Evolutionary conservation across 2,113 vertebrate species (phyloP), one percentile per base, ranked within the genome.

Genomic region (Odocoileus hemionus): DNA sequence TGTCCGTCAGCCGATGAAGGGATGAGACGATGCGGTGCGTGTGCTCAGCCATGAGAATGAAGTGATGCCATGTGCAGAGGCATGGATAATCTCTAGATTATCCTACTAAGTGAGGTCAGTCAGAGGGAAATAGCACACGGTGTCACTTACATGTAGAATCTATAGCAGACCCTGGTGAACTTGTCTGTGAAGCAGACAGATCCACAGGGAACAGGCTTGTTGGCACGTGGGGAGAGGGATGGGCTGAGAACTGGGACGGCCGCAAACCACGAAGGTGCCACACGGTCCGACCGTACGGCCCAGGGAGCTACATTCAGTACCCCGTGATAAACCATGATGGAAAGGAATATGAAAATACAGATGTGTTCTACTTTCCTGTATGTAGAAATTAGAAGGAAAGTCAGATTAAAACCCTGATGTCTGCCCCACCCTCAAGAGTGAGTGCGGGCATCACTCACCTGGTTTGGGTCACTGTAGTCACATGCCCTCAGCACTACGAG

Each of bases 401-500:
- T 45, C 60, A 30, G 45, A 25, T 5, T 26, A 58, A 78, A 78
- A 21, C 17, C 23, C 9, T 45, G 11, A 36, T 2, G 16, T 54
- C 52, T 21, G 9, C 16, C 58, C 39, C 39, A 6, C 70, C 36
- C 67, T 74, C 30, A 26, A 16, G 58, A 1, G 6, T 13, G 43
- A 60, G 23, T 7, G 1, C 3, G n/a, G 55, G 21, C 4, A 0
- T 6, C 7, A 88, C 98, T 89, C 98, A 99, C 99, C 99, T 99
- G 99, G 91, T 99, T 99, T 0, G 98, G 98, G 98, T 99, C 99
- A 0, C 95, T 95, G 90, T 99, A 99, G 98, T 99, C 99, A 90
- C 99, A 99, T 0, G 99, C 98, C 94, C 98, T 99, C 74, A 99
- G 98, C 92, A 99, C 99, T 0, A 99, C 99, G 0, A 99, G 99